Percentiles rank a stretch among this genome's conserved stretches.
These are phyloP conservation scores for Ormyrus rosae DNA, from an alignment of 2,888 invertebrate species.

Conservation along the genomic window DNA sequence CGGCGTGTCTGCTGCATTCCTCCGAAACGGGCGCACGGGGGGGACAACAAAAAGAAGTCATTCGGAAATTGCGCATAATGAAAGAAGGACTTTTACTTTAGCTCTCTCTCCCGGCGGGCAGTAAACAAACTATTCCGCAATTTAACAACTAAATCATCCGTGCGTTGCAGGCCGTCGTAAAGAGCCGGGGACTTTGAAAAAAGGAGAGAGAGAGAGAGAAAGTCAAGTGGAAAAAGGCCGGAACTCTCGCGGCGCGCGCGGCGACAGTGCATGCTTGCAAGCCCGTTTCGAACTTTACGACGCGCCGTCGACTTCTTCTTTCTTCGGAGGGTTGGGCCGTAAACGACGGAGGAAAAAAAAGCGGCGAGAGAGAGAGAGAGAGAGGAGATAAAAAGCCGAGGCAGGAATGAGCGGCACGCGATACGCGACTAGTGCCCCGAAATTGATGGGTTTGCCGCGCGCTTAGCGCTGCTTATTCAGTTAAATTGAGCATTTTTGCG, in stretches of 20 bases:
- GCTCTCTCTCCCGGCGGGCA: background rate
- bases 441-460: conserved; percentile 21
- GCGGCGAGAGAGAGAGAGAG: conserved; percentile 11
- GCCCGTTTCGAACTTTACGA: conserved; percentile 44
- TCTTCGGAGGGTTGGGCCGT: background rate
- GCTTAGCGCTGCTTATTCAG: background rate
- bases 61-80: conserved; percentile 17
- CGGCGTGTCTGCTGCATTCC: no score
- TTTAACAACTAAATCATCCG: conserved; percentile 41
- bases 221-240: conserved; percentile 29
- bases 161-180: conserved; percentile 18
- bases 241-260: conserved; percentile 17
- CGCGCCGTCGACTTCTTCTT: background rate
- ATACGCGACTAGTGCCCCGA: background rate
- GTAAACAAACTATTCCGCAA: conserved; percentile 43
- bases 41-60: no score
- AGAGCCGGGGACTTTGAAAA: background rate
- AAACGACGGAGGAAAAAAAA: background rate
- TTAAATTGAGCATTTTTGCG: conserved; percentile 2
- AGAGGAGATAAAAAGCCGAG: conserved; percentile 20
- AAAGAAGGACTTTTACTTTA: conserved; percentile 27
- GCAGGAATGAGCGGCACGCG: conserved; percentile 34
- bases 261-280: conserved; percentile 11
- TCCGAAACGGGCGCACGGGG: no score
- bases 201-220: background rate